Base-by-base conservation (phyloP, 2,113 vertebrate species). In the Gasterosteus aculeatus region DNA sequence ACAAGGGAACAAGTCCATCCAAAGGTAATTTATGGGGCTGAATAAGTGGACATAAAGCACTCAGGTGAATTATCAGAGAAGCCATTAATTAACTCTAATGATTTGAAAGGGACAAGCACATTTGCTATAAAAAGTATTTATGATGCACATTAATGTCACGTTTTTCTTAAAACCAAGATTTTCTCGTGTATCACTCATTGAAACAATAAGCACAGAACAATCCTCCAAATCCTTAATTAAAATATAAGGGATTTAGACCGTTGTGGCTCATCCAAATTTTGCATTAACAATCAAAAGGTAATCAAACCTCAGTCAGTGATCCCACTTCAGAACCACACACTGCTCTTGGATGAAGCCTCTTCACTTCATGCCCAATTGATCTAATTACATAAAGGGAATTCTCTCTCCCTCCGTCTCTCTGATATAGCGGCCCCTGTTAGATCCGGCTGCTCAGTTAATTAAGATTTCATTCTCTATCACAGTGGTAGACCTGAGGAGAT, bases 61-160 rank as follows among this genome's bases (percentile, higher is more conserved):
- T 93, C 92, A 91, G 89, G 92, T 92, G 93, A 93, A 90, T 94
- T 91, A 92, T 94, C 91, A 87, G 77, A 80, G 85, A 87, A 77
- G 86, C 87, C 84, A 79, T 94, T 93, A 91, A 94, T 94, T 93
- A 93, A 76, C 70, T 83, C 90, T 93, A 94, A 93, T 94, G 91
- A 93, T 93, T 93, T 92, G 79, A 93, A 87, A 61, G 73, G 88
- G 92, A 88, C 90, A 88, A 80, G 79, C 91, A 92, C 91, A 87
- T 93, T 93, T 94, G 91, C 93, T 85, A 93, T 94, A 94, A 94
- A 94, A 92, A 87, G 86, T 93, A 93, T 94, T 94, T 93, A 94
- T 90, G 92, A 86, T 60, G 38, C 80, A 79, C 88, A 92, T 93
- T 93, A 92, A 83, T 82, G 84, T 83, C 81, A 69, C 75, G 88